phyloP scores from a whole-genome alignment of 2,888 invertebrate genomes.

The Spodoptera littoralis region DNA sequence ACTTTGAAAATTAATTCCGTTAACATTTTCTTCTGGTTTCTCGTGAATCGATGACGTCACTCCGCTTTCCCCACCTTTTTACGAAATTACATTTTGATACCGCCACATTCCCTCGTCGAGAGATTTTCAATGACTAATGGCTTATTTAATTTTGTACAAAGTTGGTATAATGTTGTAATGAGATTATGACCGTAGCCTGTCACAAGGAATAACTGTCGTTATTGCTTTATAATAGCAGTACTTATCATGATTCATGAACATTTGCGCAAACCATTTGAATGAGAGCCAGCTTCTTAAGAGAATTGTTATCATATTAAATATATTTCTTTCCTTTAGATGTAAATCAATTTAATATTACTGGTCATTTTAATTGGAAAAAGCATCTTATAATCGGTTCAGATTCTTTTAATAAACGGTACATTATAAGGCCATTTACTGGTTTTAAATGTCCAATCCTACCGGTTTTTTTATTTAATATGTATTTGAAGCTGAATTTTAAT shows the following conservation, averaged over 20 bases:
- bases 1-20: constrained; percentile 62
- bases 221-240: constrained; percentile 28
- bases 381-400: constrained; percentile 19
- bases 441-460: constrained; percentile 39
- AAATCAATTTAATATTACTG: constrained; percentile 9
- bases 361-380: constrained; percentile 5
- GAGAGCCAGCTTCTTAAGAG: constrained; percentile 17
- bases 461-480: constrained; percentile 28
- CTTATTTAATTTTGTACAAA: constrained; percentile 66
- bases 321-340: constrained; percentile 10
- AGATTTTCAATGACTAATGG: constrained; percentile 68
- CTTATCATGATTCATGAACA: constrained; percentile 32
- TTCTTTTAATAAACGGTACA: constrained; percentile 45
- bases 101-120: constrained; percentile 53
- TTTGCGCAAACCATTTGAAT: constrained; percentile 32
- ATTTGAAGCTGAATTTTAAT: constrained; percentile 9
- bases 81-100: constrained; percentile 72
- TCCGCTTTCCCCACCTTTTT: constrained; percentile 61
- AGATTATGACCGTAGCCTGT: constrained; percentile 49
- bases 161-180: constrained; percentile 54
- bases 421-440: constrained; percentile 48
- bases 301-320: constrained; percentile 54
- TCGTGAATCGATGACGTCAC: constrained; percentile 63
- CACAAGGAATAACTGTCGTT: constrained; percentile 23
- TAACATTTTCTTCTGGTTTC: constrained; percentile 60